Base-by-base conservation (phyloP, 2,797 vertebrate genomes). In the Clamator glandarius region DNA sequence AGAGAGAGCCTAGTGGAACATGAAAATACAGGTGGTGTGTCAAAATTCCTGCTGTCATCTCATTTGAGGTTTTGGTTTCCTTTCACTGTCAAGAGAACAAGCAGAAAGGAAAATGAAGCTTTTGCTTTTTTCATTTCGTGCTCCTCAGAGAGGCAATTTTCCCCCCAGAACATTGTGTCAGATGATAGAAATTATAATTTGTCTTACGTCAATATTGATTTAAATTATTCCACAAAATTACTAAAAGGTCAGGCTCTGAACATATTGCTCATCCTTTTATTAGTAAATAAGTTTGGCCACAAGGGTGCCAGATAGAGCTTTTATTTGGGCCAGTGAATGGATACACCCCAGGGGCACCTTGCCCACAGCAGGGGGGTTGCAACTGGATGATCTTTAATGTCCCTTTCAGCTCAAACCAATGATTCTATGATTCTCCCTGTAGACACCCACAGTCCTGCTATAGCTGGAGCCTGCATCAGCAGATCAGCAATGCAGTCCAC, bases 101-200 rank as follows among this genome's bases (percentile, higher is more conserved):
- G 21, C 15, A 81, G 58, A 88, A 89, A 64, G 14, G 41, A 91
- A 89, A 90, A 68, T 7, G 5, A 39, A 68, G 31, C 13, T 89
- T 92, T 61, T 66, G 12, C 73, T 55, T 1, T 24, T 93, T 79
- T 13, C 31, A n/a, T 85, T 64, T 61, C 76, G 18, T 39, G 20
- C 48, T 87, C 42, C 54, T 62, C 52, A 58, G 75, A 84, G 51
- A 62, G 26, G 19, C n/a, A 75, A 10, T 39, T 64, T 84, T 59
- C 3, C 42, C 51, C 28, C 35, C 8, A 54, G 69, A 94, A 80
- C 16, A 20, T 39, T 75, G 29, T 66, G 78, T 87, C 87, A 92
- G 52, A 87, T 75, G 39, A 51, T 44, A 64, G 89, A 95, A 93
- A 95, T 91, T 51, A 84, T 36, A 69, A 84, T 75, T 83, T 93